Base-by-base conservation (phyloP, 2,888 invertebrate species). In the Tolmerus cingulatus region DNA sequence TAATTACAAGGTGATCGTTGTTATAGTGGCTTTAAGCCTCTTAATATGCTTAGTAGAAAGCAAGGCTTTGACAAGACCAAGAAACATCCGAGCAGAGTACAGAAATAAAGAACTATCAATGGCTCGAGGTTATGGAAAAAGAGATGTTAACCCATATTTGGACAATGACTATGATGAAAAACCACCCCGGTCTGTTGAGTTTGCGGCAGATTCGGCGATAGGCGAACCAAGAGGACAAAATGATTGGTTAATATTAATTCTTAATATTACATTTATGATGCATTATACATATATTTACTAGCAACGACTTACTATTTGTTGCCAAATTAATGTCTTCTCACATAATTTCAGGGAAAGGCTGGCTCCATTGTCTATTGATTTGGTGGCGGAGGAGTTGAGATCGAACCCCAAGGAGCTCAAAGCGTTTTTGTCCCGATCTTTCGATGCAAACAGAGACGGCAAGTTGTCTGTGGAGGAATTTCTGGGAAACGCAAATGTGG, bases 61-160 rank as follows among this genome's bases (percentile, higher is more conserved):
- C 82, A 74, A 86, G 43, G 89, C 88, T 74, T n/a, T 57, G 57
- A 8, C 57, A 57, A 51, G 89, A 84, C 90, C 90, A 40, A 89
- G 90, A 5, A 89, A 90, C 37, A 90, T 90, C 76, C 88, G 90
- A 51, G 89, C 90, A 5, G 90, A 90, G 81, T 90, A 90, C 82
- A 88, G 89, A 74, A 90, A 90, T 86, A 88, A 87, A 5, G 90
- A 90, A 89, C 90, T 90, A 14, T 90, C 90, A 90, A 90, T 89
- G 37, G 90, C 90, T 5, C 89, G 90, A n/a, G 90, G 90, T n/a
- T 90, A 89, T 87, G 90, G 90, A 16, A 90, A 90, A 88, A 87
- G 90, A n/a, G 89, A 89, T 30, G 37, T 66, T 19, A 23, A 12
- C 27, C 1, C 4, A 66, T 66, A 66, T 9, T 55, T 19, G 23